Percentiles rank a stretch among this genome's conserved stretches.
These are phyloP conservation scores for Hypocryptadius cinnamomeus DNA, from an alignment of 2,113 vertebrate genomes.

Conservation along the genomic window DNA sequence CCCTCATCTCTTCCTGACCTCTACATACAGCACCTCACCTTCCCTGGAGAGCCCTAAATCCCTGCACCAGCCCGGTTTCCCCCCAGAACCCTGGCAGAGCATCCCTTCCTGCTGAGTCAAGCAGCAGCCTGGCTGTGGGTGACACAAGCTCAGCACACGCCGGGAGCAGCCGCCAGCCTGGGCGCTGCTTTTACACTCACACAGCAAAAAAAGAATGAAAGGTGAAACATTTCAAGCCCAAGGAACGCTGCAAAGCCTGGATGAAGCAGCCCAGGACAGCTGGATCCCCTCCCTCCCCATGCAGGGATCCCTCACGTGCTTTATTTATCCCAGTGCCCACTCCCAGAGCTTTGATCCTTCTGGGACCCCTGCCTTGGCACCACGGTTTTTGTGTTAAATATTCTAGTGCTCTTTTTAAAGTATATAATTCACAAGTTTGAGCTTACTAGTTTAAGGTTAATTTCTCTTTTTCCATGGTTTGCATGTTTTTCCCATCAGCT, in stretches of 20 bases:
- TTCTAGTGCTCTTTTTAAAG: too few species aligned
- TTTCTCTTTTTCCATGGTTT: too few species aligned
- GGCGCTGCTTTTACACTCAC: neutral
- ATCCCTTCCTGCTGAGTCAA: conserved; percentile 6
- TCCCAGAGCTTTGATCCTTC: neutral
- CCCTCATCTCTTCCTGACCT: rapidly evolving
- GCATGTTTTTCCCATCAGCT: too few species aligned
- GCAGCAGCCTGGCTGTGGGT: neutral
- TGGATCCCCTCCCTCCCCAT: neutral
- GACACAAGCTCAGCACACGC: neutral
- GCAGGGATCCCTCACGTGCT: neutral
- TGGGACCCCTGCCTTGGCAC: rapidly evolving
- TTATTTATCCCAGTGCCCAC: rapidly evolving
- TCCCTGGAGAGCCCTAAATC: rapidly evolving
- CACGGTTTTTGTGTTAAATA: too few species aligned
- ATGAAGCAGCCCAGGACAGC: neutral
- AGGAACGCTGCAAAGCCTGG: rapidly evolving
- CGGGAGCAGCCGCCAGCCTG: neutral
- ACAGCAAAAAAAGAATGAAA: neutral
- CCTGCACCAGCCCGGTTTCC: neutral
- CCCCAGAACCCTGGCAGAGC: neutral
- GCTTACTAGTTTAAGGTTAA: too few species aligned
- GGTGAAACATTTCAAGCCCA: rapidly evolving
- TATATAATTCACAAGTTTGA: too few species aligned
- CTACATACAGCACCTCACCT: rapidly evolving